phyloP scores from a whole-genome alignment of 2,888 invertebrate genomes.

The Thereva nobilitata region DNA sequence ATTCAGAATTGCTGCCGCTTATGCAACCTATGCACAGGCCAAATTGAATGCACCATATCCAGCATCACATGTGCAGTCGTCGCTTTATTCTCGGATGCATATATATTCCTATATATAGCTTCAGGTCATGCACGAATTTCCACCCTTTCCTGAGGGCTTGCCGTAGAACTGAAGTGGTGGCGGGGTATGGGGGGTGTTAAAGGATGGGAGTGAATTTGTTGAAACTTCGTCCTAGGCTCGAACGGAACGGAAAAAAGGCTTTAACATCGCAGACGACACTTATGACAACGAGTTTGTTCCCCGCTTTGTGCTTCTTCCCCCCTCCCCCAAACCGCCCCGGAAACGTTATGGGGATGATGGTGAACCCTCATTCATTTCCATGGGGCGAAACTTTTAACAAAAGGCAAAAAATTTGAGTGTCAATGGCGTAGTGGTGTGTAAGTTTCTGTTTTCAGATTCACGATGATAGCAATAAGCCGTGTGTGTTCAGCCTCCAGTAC shows the following conservation, averaged over 20 bases:
- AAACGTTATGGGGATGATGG: constrained; percentile 29
- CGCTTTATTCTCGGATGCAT: constrained; percentile 8
- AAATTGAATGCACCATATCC: constrained; percentile 29
- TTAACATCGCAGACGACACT: constrained; percentile 29
- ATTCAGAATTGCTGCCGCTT: constrained; percentile 7
- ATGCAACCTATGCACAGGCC: constrained; percentile 15
- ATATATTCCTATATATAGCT: constrained; percentile 18
- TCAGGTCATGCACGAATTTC: constrained; percentile 6
- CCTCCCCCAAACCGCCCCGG: not conserved
- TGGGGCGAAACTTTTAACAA: constrained; percentile 14
- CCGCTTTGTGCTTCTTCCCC: not conserved
- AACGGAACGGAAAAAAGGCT: constrained; percentile 1
- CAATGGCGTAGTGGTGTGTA: constrained; percentile 6
- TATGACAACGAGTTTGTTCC: constrained; percentile 26
- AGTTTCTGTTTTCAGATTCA: constrained; percentile 9
- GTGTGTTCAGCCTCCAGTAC: constrained; percentile 2
- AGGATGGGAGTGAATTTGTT: not conserved
- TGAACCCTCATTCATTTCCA: constrained; percentile 15
- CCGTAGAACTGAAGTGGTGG: not conserved
- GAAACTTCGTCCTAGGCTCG: not conserved
- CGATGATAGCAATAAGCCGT: not conserved
- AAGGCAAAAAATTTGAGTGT: constrained; percentile 9
- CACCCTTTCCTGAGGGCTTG: not conserved
- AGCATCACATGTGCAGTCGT: constrained; percentile 22
- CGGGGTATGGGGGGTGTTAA: too few species aligned